Percentiles rank a stretch among this genome's conserved stretches.
Evolutionary conservation across 2,888 invertebrate species (phyloP).

Genomic region (Melipona beecheii): DNA sequence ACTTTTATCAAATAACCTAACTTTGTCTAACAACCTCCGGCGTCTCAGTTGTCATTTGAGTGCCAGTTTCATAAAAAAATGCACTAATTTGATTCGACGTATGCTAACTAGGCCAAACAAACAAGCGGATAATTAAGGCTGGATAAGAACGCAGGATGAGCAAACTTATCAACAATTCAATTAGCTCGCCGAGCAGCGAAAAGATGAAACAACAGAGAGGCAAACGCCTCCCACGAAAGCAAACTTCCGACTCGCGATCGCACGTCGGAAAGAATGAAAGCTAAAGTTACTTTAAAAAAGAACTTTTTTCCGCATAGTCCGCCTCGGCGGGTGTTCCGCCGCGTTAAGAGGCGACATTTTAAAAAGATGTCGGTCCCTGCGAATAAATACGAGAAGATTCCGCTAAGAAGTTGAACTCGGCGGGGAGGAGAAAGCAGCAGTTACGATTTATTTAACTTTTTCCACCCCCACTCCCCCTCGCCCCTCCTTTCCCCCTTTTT

Average conservation of each 20-base stretch:
- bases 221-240: background rate
- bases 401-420: slow-evolving; percentile 62
- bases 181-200: slow-evolving; percentile 9
- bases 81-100: background rate
- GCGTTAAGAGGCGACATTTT: slow-evolving; percentile 51
- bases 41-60: background rate
- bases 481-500: slow-evolving; percentile 38
- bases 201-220: slow-evolving; percentile 10
- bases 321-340: slow-evolving; percentile 30
- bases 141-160: background rate
- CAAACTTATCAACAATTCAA: slow-evolving; percentile 27
- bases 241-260: background rate
- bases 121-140: background rate
- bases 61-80: background rate
- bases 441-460: slow-evolving; percentile 75
- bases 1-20: no score
- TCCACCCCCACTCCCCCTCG: slow-evolving; percentile 63
- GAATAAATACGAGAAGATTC: slow-evolving; percentile 75
- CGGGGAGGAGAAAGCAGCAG: slow-evolving; percentile 42
- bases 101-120: background rate
- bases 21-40: no score
- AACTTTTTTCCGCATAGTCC: slow-evolving; percentile 10
- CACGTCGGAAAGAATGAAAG: slow-evolving; percentile 21
- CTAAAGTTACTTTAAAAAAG: slow-evolving; percentile 38
- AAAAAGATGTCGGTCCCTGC: slow-evolving; percentile 55